Conservation (phyloP, 1,140 invertebrate genomes). For the Pseudomyrmex cubaensis region DNA sequence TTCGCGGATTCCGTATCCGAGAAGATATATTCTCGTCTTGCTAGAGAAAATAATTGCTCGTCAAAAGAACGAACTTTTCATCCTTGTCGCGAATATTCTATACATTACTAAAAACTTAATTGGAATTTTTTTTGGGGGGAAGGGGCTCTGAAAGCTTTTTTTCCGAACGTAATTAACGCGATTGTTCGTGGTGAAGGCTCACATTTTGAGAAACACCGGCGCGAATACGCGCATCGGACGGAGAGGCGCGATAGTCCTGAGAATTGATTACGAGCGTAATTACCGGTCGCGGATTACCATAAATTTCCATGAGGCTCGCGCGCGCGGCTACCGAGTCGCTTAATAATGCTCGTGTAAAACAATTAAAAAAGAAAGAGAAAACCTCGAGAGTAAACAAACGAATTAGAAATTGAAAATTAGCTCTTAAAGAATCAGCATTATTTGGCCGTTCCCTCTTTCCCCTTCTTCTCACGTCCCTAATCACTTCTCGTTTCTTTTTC, state of each 20-base stretch:
- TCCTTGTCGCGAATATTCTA: too few species aligned
- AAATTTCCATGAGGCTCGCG: constrained; percentile 67
- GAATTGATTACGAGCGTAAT: constrained; percentile 73
- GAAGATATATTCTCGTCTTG: neutral
- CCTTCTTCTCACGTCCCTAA: neutral
- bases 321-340: constrained; percentile 20
- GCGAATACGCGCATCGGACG: neutral
- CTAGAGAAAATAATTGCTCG: too few species aligned
- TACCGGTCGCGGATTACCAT: constrained; percentile 68
- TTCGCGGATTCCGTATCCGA: constrained; percentile 6
- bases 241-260: constrained; percentile 59
- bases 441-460: neutral
- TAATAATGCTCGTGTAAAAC: constrained; percentile 51
- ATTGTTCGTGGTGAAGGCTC: constrained; percentile 14
- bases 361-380: constrained; percentile 42
- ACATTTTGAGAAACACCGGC: constrained; percentile 40
- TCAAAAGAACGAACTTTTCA: too few species aligned
- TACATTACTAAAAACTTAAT: too few species aligned
- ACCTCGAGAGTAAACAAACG: constrained; percentile 48
- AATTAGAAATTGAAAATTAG: constrained; percentile 69
- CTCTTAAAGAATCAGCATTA: constrained; percentile 25
- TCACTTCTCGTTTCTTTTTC: neutral
- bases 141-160: neutral
- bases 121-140: neutral
- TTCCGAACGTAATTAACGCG: constrained; percentile 11